phyloP scores from a whole-genome alignment of 2,888 invertebrate species.

The Drosophila nr. medialis region DNA sequence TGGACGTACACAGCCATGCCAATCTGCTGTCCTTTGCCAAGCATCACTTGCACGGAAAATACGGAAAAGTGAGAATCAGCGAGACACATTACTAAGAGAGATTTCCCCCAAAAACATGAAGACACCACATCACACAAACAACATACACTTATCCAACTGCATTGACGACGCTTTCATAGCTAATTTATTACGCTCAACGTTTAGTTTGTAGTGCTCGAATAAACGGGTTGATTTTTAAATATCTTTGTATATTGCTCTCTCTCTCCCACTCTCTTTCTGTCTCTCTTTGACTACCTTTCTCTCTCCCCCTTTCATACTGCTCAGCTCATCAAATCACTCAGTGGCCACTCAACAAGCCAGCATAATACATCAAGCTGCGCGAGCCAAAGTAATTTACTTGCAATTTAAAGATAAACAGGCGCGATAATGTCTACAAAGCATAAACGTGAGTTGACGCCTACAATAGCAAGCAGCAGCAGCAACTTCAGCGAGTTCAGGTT shows the following conservation, averaged over 20 bases:
- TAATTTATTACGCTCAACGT: constrained; percentile 76
- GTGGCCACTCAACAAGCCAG: constrained; percentile 72
- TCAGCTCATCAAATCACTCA: constrained; percentile 70
- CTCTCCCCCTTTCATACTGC: not conserved
- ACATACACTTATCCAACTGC: constrained; percentile 50
- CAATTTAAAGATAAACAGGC: constrained; percentile 81
- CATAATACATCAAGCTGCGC: constrained; percentile 75
- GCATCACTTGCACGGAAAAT: constrained; percentile 82
- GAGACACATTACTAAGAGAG: constrained; percentile 83
- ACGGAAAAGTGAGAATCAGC: constrained; percentile 82
- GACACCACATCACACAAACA: constrained; percentile 23
- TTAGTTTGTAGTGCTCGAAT: constrained; percentile 60
- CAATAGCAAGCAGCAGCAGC: constrained; percentile 51
- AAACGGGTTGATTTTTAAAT: constrained; percentile 61
- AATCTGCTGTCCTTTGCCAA: constrained; percentile 80
- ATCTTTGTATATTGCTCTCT: constrained; percentile 21
- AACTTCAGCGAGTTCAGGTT: constrained; percentile 1
- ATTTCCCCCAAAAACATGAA: constrained; percentile 62
- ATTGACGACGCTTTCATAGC: constrained; percentile 59
- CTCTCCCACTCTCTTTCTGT: not conserved
- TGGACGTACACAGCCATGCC: constrained; percentile 74
- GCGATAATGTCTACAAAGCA: constrained; percentile 81
- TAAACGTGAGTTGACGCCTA: constrained; percentile 83
- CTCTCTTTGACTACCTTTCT: not conserved
- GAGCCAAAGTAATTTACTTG: constrained; percentile 80